Evolutionary conservation across 1,140 invertebrate species (phyloP).

Genomic region (Dinoponera quadriceps): DNA sequence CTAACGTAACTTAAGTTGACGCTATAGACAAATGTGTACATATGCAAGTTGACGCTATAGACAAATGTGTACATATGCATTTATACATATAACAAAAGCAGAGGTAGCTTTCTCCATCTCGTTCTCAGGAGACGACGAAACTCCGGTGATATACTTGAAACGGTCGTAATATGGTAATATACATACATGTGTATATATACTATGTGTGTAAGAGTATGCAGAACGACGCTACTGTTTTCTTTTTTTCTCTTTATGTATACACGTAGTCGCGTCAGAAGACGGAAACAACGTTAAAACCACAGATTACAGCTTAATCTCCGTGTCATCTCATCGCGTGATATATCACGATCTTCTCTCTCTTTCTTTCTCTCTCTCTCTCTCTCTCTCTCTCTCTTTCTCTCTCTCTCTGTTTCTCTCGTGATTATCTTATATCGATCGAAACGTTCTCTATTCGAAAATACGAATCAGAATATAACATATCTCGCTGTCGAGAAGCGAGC

Average conservation of each 20-base stretch:
- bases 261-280: neutral
- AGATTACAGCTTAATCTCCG: constrained; percentile 2
- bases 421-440: constrained; percentile 17
- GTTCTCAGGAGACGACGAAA: constrained; percentile 24
- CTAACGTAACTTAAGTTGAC: constrained; percentile 36
- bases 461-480: neutral
- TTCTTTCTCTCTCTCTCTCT: too few species aligned
- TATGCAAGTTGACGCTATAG: constrained; percentile 31
- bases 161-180: constrained; percentile 8
- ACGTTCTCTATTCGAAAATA: constrained; percentile 5
- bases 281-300: constrained; percentile 20
- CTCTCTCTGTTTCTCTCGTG: neutral
- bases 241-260: neutral
- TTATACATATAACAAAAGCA: constrained; percentile 39
- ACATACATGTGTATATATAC: neutral
- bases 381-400: neutral
- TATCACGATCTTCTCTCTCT: neutral
- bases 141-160: neutral
- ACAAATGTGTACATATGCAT: constrained; percentile 44
- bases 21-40: constrained; percentile 45
- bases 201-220: neutral
- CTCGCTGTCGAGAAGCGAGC: constrained; percentile 8
- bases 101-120: constrained; percentile 46
- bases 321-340: neutral
- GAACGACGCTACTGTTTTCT: neutral